Conservation (phyloP, 2,888 invertebrate genomes). For the Drosophila paramelanica region DNA sequence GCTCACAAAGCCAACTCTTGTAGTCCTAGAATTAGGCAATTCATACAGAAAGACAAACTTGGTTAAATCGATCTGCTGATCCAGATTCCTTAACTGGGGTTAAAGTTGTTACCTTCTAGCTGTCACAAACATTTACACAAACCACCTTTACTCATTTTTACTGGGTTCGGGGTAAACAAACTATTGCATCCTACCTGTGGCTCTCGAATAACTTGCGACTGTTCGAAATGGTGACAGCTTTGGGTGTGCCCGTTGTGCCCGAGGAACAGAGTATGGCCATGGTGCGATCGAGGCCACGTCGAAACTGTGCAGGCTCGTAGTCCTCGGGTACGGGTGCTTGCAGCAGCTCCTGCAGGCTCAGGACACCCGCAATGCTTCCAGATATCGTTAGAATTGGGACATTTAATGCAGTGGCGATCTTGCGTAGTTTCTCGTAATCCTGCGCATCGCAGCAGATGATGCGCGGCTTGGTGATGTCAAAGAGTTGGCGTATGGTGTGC, state of each 20-base stretch:
- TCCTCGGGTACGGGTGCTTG: slow-evolving; percentile 30
- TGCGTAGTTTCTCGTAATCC: slow-evolving; percentile 60
- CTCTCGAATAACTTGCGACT: slow-evolving; percentile 62
- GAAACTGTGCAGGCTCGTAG: slow-evolving; percentile 45
- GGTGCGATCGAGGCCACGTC: slow-evolving; percentile 56
- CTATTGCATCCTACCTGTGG: slow-evolving; percentile 42
- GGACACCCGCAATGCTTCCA: slow-evolving; percentile 34
- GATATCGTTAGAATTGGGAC: slow-evolving; percentile 41
- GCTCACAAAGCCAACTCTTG: too few relatives aligned
- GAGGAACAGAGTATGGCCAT: slow-evolving; percentile 82
- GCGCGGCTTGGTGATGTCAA: slow-evolving; percentile 66
- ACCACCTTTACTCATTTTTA: too few relatives aligned
- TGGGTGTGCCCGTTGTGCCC: slow-evolving; percentile 83
- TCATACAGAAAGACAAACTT: too few relatives aligned
- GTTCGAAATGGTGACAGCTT: slow-evolving; percentile 77
- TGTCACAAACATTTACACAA: too few relatives aligned
- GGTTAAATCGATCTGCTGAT: too few relatives aligned
- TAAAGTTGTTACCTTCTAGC: too few relatives aligned
- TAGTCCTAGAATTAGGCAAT: too few relatives aligned
- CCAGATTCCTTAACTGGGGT: too few relatives aligned
- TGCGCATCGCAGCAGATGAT: slow-evolving; percentile 73
- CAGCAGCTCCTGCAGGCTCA: slow-evolving; percentile 48
- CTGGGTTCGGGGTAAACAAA: background rate
- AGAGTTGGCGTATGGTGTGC: slow-evolving; percentile 60
- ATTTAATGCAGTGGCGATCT: slow-evolving; percentile 36